These are phyloP conservation scores for Artibeus lituratus DNA, from an alignment of 2,797 vertebrate species.

Conservation along the genomic window DNA sequence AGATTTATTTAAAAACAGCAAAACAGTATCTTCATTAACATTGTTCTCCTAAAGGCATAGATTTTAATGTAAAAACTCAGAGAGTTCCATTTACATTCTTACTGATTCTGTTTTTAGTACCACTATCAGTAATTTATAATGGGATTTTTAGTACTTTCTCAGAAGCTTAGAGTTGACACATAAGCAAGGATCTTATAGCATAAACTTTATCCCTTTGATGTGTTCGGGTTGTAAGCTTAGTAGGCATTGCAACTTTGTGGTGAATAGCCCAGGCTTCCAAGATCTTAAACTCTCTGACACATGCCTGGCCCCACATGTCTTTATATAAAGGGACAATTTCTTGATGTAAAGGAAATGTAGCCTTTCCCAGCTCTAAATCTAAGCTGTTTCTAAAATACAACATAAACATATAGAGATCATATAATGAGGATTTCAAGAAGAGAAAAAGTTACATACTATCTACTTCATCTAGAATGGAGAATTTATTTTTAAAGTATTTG, in stretches of 20 bases:
- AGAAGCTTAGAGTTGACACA: background rate
- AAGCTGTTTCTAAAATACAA: background rate
- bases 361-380: background rate
- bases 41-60: background rate
- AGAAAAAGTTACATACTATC: background rate
- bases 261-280: background rate
- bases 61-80: constrained; percentile 14
- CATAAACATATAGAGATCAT: background rate
- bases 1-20: background rate
- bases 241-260: background rate
- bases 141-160: background rate
- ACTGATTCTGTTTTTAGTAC: background rate
- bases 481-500: constrained; percentile 1
- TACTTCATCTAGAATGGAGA: background rate
- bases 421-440: background rate
- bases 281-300: background rate
- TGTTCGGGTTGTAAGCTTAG: background rate
- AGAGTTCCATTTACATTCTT: background rate
- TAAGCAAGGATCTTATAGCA: background rate
- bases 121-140: background rate
- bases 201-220: background rate
- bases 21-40: background rate
- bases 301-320: background rate
- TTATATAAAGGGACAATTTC: too few species aligned
- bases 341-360: background rate